phyloP scores from a whole-genome alignment of 2,113 vertebrate species.

The Stomatorhinus ivindoensis region DNA sequence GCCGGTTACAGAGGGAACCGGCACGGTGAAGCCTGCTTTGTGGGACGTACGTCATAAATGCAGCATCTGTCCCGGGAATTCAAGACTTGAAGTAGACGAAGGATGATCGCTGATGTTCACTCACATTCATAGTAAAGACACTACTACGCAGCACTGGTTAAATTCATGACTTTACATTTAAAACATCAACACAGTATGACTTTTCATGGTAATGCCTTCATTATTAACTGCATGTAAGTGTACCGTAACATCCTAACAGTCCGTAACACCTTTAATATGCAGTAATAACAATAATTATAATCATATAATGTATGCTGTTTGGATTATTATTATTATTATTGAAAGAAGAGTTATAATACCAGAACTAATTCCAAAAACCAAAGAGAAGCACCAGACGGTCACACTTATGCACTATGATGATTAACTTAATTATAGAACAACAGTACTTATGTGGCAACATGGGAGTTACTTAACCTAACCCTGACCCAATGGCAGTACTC shows the following conservation, averaged over 20 bases:
- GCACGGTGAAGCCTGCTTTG: constrained; percentile 74
- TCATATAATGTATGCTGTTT: not conserved
- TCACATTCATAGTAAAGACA: not conserved
- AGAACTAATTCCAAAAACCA: not conserved
- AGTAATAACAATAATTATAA: not conserved
- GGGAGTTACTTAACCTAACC: not conserved
- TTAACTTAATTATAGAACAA: not conserved
- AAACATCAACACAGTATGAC: not conserved
- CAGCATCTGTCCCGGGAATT: constrained; percentile 71
- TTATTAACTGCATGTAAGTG: not conserved
- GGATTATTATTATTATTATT: not conserved
- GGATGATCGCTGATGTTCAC: constrained; percentile 27
- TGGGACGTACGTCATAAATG: constrained; percentile 72
- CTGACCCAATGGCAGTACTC: not conserved
- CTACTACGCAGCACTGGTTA: not conserved
- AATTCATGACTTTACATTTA: constrained; percentile 8
- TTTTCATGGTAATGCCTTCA: not conserved
- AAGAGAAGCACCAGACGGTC: not conserved
- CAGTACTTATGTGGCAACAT: not conserved
- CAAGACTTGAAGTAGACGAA: not conserved
- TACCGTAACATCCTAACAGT: not conserved
- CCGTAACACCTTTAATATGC: not conserved
- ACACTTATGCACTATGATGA: not conserved
- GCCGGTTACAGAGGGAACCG: constrained; percentile 91
- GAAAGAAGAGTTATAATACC: not conserved